These are phyloP conservation scores for Eilema depressum DNA, from an alignment of 2,888 invertebrate genomes.

Conservation along the genomic window DNA sequence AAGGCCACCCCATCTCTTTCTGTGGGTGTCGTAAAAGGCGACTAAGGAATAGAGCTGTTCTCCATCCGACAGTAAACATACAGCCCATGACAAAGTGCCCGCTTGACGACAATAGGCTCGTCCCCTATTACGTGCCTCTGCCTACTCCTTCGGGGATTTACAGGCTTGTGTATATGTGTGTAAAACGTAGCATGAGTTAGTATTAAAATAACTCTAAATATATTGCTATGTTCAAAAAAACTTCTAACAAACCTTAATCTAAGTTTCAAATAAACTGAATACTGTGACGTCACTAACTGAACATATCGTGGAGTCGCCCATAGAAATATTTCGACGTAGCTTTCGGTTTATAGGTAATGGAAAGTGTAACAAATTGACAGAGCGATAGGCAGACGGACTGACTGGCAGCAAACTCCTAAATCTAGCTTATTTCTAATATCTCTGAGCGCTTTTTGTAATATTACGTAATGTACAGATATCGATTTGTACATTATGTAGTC, in stretches of 20 bases:
- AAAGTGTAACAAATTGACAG: constrained; percentile 5
- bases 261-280: not conserved
- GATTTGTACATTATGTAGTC: not conserved
- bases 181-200: too few relatives aligned
- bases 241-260: not conserved
- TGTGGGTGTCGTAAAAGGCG: too few relatives aligned
- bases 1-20: too few relatives aligned
- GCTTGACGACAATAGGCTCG: too few relatives aligned
- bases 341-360: not conserved
- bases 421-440: not conserved
- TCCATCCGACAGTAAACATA: too few relatives aligned
- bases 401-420: not conserved
- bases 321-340: not conserved
- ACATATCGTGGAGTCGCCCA: not conserved
- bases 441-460: not conserved
- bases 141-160: too few relatives aligned
- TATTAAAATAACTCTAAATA: not conserved
- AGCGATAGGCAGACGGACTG: not conserved
- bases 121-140: too few relatives aligned
- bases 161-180: too few relatives aligned
- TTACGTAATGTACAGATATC: not conserved
- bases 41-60: too few relatives aligned
- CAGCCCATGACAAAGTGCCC: too few relatives aligned
- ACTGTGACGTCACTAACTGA: not conserved
- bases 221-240: not conserved